Evolutionary conservation across 2,888 invertebrate genomes (phyloP), one percentile per base, ranked within the genome.

Genomic region (Panzeria rudis): DNA sequence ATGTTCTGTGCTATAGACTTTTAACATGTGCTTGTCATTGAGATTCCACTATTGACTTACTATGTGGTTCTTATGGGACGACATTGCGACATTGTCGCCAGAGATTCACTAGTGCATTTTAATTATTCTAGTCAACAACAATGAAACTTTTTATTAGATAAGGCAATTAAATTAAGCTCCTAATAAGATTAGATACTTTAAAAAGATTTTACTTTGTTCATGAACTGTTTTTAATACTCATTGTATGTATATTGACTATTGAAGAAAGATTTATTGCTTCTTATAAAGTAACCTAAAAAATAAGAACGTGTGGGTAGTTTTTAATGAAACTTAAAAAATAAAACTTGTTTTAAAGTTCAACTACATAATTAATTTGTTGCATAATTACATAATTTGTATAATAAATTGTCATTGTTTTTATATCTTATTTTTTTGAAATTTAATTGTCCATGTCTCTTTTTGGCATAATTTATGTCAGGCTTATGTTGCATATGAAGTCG

Each of bases 381-480:
- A 72, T 72, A 79, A 79, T 72, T 54, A 54, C 44, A 69, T 25
- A 41, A 9, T 69, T 64, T 15, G 59, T 59, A 2, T 17, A 29
- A 52, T 32, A 71, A 56, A 41, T 41, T 59, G 13, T 25, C 15
- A 41, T 29, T 41, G 38, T 25, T 56, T n/a, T 56, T 32, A 11
- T n/a, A n/a, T n/a, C n/a, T 32, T 25, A 15, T 61, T 79, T 61
- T 25, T 35, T 35, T 59, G 35, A 32, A 29, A 32, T 3, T 71
- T 17, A 32, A 38, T 61, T 69, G 15, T 17, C 0, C 54, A 32
- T 56, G 47, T 83, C 54, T 17, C 32, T 82, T 47, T 50, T 71
- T 50, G 66, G 11, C 29, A 52, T 80, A 59, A 73, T 80, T 73
- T 73, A 52, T 80, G 62, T 59, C 66, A 59, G 29, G 15, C 50